A percentile compares a stretch with the other conserved stretches of the same genome.
These are phyloP conservation scores for Solenopsis fugax DNA, from an alignment of 1,140 invertebrate species.

Conservation along the genomic window DNA sequence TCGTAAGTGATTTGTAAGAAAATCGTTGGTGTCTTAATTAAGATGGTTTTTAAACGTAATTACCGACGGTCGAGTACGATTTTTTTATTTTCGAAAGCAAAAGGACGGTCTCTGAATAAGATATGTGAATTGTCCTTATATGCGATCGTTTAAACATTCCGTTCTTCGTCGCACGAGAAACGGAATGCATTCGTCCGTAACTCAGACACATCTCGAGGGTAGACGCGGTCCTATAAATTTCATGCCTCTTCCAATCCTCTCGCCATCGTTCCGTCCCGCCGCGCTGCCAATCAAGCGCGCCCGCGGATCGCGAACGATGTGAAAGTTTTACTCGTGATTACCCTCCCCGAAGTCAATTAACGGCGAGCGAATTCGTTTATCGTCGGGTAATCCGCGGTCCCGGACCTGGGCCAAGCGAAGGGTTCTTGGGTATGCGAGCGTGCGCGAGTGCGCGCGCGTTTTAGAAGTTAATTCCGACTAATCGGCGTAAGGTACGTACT, in stretches of 20 bases:
- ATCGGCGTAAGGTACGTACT: constrained; percentile 69
- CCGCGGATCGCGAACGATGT: constrained; percentile 67
- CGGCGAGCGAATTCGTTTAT: constrained; percentile 73
- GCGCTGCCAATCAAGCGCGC: constrained; percentile 67
- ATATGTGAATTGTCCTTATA: constrained; percentile 1
- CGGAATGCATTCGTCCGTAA: neutral
- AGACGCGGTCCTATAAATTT: constrained; percentile 60
- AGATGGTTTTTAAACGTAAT: constrained; percentile 1
- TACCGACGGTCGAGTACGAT: neutral
- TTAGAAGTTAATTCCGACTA: constrained; percentile 80
- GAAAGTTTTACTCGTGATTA: constrained; percentile 75
- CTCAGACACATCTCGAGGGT: neutral
- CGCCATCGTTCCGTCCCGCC: neutral
- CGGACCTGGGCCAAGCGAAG: constrained; percentile 78
- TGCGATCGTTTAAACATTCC: constrained; percentile 2
- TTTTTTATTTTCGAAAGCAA: neutral
- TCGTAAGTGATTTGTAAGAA: neutral
- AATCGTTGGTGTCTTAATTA: neutral
- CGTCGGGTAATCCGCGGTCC: constrained; percentile 69
- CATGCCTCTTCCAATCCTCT: constrained; percentile 14
- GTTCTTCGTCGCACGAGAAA: neutral
- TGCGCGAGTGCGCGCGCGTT: constrained; percentile 70
- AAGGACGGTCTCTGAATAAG: neutral
- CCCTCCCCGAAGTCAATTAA: constrained; percentile 72
- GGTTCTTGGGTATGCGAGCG: constrained; percentile 67